Base-by-base conservation (phyloP, 2,797 vertebrate species). In the Cyclopterus lumpus region DNA sequence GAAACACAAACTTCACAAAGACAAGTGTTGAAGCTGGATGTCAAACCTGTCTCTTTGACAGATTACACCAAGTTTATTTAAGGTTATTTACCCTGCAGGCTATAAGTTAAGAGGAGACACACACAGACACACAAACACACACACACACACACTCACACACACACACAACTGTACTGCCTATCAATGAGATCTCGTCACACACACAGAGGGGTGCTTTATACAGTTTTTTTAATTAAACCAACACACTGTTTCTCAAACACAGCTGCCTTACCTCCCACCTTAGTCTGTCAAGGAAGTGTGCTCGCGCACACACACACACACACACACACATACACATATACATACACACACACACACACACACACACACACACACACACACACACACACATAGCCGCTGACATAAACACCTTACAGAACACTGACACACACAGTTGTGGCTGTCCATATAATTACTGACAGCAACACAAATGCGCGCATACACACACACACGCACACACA, bases 141-240 rank as follows among this genome's bases (percentile, higher is more conserved):
- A 46, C 16, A 46, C 44, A 63, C 11, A 62, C 18, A 44, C 20
- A 69, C 12, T 62, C 3, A 71, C 36, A 28, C 36, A 6, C 36
- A 12, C 38, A 38, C 38, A 38, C 38, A 38, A 22, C 8, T 46
- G n/a, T 32, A 36, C 51, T 72, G 54, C 60, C 51, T 63, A 51
- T 83, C 58, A 85, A 74, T 79, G 55, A 74, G 36, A 59, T 69
- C 34, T 5, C 2, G 1, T 38, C 67, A 53, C 16, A 11, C 63
- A 48, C 20, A 53, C n/a, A 2, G 16, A 78, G 40, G 57, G 10
- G 38, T n/a, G 75, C 71, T 67, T 73, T 65, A 79, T 72, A 46
- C 42, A n/a, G n/a, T 48, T 48, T 76, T 82, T 83, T 82, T 80
- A 84, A 90, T 89, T 84, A 87, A 79, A 85, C 77, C 67, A 80